These are phyloP conservation scores for Temnothorax longispinosus DNA, from an alignment of 1,140 invertebrate genomes.

Conservation along the genomic window DNA sequence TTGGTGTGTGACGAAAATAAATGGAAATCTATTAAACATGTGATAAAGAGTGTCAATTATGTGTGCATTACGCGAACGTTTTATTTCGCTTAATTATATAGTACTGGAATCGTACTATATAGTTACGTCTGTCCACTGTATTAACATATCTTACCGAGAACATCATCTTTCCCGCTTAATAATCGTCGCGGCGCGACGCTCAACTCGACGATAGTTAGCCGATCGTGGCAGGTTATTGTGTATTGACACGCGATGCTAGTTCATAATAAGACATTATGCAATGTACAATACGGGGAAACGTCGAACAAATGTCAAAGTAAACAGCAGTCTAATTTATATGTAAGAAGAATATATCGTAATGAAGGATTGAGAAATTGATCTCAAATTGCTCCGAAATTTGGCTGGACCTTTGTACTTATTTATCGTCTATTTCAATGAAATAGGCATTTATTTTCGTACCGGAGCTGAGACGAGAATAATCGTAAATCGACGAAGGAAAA, in stretches of 20 bases:
- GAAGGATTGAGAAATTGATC: background rate
- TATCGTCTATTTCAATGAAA: background rate
- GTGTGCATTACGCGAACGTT: background rate
- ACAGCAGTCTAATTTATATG: background rate
- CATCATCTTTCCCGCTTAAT: background rate
- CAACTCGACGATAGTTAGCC: background rate
- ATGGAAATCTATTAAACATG: conserved; percentile 2
- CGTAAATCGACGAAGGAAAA: background rate
- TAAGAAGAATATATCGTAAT: background rate
- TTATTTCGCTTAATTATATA: conserved; percentile 28
- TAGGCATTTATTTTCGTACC: background rate
- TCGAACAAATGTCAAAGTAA: background rate
- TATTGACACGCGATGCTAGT: conserved; percentile 28
- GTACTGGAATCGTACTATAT: background rate
- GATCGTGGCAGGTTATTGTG: conserved; percentile 24
- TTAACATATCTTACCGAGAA: background rate
- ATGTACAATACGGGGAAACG: background rate
- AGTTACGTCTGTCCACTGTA: background rate
- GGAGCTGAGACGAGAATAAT: background rate
- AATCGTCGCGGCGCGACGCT: background rate
- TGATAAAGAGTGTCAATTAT: conserved; percentile 19
- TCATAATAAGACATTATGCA: background rate
- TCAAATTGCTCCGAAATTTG: background rate
- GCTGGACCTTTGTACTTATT: background rate
- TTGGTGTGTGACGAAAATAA: conserved; percentile 27